Evolutionary conservation across 2,888 invertebrate genomes (phyloP), one percentile per base, ranked within the genome.

Genomic region (Drosophila neonasuta): DNA sequence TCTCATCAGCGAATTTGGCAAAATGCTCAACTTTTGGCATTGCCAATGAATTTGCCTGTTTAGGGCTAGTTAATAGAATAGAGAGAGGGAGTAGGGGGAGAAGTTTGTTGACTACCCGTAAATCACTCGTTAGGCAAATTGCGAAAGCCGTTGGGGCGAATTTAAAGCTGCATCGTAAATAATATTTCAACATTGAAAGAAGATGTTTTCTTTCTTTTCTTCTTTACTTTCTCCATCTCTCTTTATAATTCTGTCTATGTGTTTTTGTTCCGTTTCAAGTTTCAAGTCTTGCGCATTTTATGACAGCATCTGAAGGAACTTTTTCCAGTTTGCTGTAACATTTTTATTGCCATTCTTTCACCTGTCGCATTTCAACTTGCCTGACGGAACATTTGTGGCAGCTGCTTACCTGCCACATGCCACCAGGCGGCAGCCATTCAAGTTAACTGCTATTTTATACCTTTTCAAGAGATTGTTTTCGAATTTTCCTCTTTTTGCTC

Each of bases 281-380:
- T 24, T 8, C 17, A 29, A 45, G 50, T 39, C 42, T 60, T 36
- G 15, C 29, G 36, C 17, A 13, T 48, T 57, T 55, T 39, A 60
- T 60, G 51, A 17, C 34, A 52, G 11, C 39, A 24, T 9, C 17
- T 7, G 3, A 15, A 17, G 39, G n/a, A 52, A 58, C 45, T 65
- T 62, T 71, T 13, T 41, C 39, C 36, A 55, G 61, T 69, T 65
- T 73, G 66, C 52, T 56, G 49, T 74, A 70, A 71, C 68, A 60
- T 59, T 75, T 74, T 75, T 75, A 69, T 70, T 70, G 62, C 68
- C 60, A 58, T 71, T 76, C 32, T 48, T 55, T 58, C 46, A 50
- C 52, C 60, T 63, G 74, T 44, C 74, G 41, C 68, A 55, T 54
- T 59, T 76, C 56, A 44, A 50, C 46, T 63, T 48, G 36, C 41